These are phyloP conservation scores for Dicyrtoma fusca DNA, from an alignment of 2,888 invertebrate species.

Conservation along the genomic window DNA sequence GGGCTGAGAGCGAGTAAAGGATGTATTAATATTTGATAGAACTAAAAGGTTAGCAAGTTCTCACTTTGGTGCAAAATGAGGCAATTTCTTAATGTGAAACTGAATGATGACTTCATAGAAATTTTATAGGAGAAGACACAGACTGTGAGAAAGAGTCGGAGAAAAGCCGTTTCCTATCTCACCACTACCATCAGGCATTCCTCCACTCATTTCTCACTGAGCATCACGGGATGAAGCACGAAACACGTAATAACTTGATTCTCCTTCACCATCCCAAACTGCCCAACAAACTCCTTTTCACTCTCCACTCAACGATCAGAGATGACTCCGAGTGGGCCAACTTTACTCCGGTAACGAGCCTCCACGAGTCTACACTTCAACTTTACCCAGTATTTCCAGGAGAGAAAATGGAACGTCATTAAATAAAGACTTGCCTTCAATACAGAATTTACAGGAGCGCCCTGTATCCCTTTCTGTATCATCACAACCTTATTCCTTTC, in stretches of 20 bases:
- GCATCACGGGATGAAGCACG: constrained; percentile 17
- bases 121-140: constrained; percentile 44
- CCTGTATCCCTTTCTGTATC: no score
- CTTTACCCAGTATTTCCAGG: not conserved
- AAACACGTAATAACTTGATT: constrained; percentile 26
- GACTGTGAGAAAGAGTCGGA: not conserved
- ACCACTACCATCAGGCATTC: constrained; percentile 34
- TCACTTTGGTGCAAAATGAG: constrained; percentile 54
- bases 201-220: constrained; percentile 36
- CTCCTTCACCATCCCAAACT: constrained; percentile 5
- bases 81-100: constrained; percentile 56
- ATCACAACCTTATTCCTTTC: no score
- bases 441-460: constrained; percentile 19
- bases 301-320: not conserved
- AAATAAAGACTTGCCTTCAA: constrained; percentile 23
- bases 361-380: no score
- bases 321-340: no score
- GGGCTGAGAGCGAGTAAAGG: constrained; percentile 26
- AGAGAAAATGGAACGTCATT: constrained; percentile 10
- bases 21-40: constrained; percentile 56
- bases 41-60: constrained; percentile 57
- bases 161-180: constrained; percentile 38
- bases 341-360: no score
- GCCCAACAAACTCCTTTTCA: not conserved
- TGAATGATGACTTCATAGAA: constrained; percentile 54